phyloP scores from a whole-genome alignment of 1,140 invertebrate genomes.

The Drosophila sucinea region DNA sequence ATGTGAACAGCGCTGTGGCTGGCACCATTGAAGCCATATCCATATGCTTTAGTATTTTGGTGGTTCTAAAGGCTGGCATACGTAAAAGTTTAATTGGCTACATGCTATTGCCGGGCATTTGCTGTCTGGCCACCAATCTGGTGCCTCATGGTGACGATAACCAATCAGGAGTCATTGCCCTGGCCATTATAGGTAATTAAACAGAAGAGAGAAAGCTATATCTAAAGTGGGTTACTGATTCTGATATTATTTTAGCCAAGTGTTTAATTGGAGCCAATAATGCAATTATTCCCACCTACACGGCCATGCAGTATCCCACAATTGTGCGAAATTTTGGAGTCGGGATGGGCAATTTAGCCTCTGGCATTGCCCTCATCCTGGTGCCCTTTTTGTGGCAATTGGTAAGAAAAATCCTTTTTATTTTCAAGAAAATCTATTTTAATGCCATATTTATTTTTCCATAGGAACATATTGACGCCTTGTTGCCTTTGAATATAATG shows the following conservation, averaged over 20 bases:
- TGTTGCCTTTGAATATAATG: constrained; percentile 86
- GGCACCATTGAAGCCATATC: constrained; percentile 88
- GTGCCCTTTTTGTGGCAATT: constrained; percentile 89
- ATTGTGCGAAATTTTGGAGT: constrained; percentile 89
- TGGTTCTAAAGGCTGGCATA: constrained; percentile 87
- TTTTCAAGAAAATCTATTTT: not conserved
- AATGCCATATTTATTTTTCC: constrained; percentile 1
- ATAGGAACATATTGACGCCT: constrained; percentile 83
- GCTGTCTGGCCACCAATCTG: constrained; percentile 86
- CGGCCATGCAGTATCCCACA: constrained; percentile 89
- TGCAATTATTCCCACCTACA: constrained; percentile 89
- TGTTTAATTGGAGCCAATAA: constrained; percentile 88
- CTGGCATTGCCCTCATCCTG: constrained; percentile 88
- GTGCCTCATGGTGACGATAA: constrained; percentile 82
- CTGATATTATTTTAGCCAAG: constrained; percentile 83
- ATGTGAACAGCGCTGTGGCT: constrained; percentile 87
- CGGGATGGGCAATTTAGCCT: constrained; percentile 88
- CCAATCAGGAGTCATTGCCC: constrained; percentile 83
- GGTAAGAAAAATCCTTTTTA: constrained; percentile 83
- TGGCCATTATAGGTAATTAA: constrained; percentile 85
- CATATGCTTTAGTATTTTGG: constrained; percentile 87
- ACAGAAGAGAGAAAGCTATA: not conserved
- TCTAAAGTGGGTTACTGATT: not conserved
- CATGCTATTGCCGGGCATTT: constrained; percentile 86
- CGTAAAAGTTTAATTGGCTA: constrained; percentile 86